These are phyloP conservation scores for Melanchra persicariae DNA, from an alignment of 2,888 invertebrate genomes.

Conservation along the genomic window DNA sequence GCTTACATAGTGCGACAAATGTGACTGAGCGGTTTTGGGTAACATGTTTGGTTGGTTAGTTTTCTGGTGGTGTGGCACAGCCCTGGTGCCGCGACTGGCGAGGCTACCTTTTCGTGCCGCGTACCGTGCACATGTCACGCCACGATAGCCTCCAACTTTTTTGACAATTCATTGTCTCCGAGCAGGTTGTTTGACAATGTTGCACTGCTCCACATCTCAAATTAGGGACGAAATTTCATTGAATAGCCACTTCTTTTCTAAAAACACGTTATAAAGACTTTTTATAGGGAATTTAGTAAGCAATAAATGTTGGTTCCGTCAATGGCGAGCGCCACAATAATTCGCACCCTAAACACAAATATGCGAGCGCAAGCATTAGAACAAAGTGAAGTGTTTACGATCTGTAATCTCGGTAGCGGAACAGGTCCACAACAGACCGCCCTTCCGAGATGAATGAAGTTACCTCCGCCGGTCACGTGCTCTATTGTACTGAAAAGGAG, in stretches of 20 bases:
- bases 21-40: conserved; percentile 1
- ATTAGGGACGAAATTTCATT: conserved; percentile 22
- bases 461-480: conserved; percentile 82
- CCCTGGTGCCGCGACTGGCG: conserved; percentile 59
- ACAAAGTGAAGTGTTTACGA: conserved; percentile 64
- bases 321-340: conserved; percentile 5
- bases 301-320: conserved; percentile 1
- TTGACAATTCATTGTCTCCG: conserved; percentile 64
- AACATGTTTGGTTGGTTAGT: conserved; percentile 1
- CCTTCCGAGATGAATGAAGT: conserved; percentile 84
- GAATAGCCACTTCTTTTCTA: neutral
- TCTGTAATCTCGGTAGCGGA: conserved; percentile 58
- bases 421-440: conserved; percentile 69
- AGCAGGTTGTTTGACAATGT: conserved; percentile 52
- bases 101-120: conserved; percentile 60
- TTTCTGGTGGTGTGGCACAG: conserved; percentile 33
- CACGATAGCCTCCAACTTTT: conserved; percentile 62
- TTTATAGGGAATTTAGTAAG: neutral
- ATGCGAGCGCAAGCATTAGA: conserved; percentile 42
- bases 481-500: conserved; percentile 84
- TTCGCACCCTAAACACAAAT: conserved; percentile 14
- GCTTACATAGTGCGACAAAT: neutral
- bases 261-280: neutral
- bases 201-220: conserved; percentile 31
- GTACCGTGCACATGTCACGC: conserved; percentile 50